Evolutionary conservation across 1,140 invertebrate genomes (phyloP), one percentile per base, ranked within the genome.

Genomic region (Drosophila azteca): DNA sequence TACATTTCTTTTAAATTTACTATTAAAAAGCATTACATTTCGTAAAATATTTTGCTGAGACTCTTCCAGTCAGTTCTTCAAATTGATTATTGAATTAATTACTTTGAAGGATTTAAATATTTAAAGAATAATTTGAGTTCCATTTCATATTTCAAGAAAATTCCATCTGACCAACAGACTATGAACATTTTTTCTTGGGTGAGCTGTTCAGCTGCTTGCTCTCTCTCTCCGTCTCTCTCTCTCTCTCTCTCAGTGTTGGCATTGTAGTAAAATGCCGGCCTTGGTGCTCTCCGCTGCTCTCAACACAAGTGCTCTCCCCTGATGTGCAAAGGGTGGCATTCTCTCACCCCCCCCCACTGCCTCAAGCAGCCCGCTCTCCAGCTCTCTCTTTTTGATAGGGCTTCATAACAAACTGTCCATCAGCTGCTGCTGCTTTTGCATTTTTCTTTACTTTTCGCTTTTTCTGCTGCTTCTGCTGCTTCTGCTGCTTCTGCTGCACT

Each of bases 361-460:
- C 26, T 44, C 3, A 13, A 8, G 29, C 29, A 7, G 24, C 24
- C 24, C 24, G 24, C 24, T 26, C 24, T 26, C 24, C 11, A 39
- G 13, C 52, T 72, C 29, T 72, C 29, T 11, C 35, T 31, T 22
- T 41, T 35, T 26, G 41, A 50, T 61, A 29, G 45, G 57, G 69
- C 68, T 64, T 65, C 71, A 74, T 57, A 72, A 74, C 71, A 74
- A 74, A 63, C 58, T 52, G 41, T 57, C 35, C 50, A 64, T 75
- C 72, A 75, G 72, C 70, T 75, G 72, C 72, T 75, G 49, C 45
- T 39, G 63, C 35, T 26, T 26, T 51, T 24, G 15, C 74, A 58
- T 43, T 67, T 69, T 35, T 31, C 6, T 64, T 35, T 64, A 4
- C 35, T 11, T 39, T 59, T 60, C 20, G 45, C 5, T 3, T n/a